phyloP scores from a whole-genome alignment of 2,113 vertebrate species.

The Muntiacus muntjak region DNA sequence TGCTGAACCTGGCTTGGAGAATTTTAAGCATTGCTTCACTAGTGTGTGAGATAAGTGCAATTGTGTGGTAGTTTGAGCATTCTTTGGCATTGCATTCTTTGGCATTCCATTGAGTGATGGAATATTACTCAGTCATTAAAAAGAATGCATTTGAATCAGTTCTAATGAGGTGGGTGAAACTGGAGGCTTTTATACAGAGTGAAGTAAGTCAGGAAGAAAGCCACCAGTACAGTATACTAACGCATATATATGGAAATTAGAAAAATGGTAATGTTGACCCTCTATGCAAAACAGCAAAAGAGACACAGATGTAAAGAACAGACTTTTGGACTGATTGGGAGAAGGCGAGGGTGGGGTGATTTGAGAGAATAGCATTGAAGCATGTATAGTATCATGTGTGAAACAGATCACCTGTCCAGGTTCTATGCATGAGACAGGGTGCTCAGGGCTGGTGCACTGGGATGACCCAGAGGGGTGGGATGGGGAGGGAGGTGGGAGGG shows the following conservation, averaged over 20 bases:
- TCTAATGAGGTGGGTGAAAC: background rate
- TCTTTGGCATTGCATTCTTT: background rate
- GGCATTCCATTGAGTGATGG: background rate
- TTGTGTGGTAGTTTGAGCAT: background rate
- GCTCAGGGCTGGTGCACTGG: background rate
- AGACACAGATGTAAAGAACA: background rate
- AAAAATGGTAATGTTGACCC: background rate
- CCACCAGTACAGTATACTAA: background rate
- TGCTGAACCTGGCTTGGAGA: background rate
- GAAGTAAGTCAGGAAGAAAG: background rate
- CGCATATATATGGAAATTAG: background rate
- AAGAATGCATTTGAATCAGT: background rate
- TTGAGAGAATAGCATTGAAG: background rate
- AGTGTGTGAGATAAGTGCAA: background rate
- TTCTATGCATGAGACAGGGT: rapidly evolving
- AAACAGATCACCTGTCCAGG: background rate
- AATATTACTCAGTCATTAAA: background rate
- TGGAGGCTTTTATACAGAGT: background rate
- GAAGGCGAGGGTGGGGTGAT: background rate
- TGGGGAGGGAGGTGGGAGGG: background rate
- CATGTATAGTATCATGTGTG: background rate
- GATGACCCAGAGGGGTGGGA: background rate
- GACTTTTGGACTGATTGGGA: background rate
- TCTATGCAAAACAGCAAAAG: background rate
- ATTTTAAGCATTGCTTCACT: background rate